These are phyloP conservation scores for Glomeris maerens DNA, from an alignment of 1,140 invertebrate species.

Conservation along the genomic window DNA sequence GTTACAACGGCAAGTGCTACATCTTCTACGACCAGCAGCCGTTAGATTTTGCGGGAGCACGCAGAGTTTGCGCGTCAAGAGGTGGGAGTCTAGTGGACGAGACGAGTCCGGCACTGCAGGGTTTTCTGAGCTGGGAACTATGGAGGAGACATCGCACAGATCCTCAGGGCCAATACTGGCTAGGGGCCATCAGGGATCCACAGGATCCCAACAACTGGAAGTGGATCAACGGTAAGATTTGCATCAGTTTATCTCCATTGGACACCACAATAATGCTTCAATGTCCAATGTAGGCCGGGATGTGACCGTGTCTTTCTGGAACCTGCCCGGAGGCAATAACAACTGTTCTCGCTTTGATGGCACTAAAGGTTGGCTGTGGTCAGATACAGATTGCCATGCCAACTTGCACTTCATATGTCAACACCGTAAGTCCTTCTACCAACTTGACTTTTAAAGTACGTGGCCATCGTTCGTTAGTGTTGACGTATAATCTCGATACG, in stretches of 20 bases:
- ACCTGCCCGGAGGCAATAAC: constrained; percentile 61
- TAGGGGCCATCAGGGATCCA: constrained; percentile 71
- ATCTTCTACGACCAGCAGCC: constrained; percentile 86
- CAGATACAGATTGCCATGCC: constrained; percentile 73
- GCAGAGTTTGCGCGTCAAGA: constrained; percentile 60
- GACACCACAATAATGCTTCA: too few species aligned
- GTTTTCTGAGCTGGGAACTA: constrained; percentile 85
- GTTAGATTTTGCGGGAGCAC: constrained; percentile 59
- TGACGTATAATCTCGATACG: constrained; percentile 15
- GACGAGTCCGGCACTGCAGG: constrained; percentile 83
- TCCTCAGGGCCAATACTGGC: constrained; percentile 84
- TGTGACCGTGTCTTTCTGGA: constrained; percentile 84
- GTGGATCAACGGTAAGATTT: constrained; percentile 52
- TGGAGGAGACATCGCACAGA: constrained; percentile 80
- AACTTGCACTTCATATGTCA: constrained; percentile 84
- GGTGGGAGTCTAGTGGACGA: constrained; percentile 77
- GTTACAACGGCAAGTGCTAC: constrained; percentile 92
- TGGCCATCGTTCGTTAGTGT: constrained; percentile 3
- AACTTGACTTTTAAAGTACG: constrained; percentile 6
- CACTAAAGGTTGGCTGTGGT: constrained; percentile 87
- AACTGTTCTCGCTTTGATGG: constrained; percentile 83
- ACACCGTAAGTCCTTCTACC: constrained; percentile 56
- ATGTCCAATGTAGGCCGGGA: constrained; percentile 49
- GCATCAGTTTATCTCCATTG: background rate
- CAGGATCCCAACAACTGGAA: constrained; percentile 69